Conservation (phyloP, 2,888 invertebrate species). For the Ormyrus nitidulus region DNA sequence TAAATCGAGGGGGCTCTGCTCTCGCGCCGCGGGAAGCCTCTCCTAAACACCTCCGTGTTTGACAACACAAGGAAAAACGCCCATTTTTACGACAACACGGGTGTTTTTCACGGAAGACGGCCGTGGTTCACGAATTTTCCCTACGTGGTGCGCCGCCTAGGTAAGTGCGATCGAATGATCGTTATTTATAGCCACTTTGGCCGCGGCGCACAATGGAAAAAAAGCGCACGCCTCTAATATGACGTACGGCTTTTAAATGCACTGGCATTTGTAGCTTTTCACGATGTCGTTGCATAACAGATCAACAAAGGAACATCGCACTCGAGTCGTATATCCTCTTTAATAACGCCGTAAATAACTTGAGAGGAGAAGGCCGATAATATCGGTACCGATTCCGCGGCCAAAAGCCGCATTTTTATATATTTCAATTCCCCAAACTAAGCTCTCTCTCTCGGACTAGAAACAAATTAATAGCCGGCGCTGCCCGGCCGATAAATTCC, state of each 20-base stretch:
- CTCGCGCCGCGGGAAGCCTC: constrained; percentile 38
- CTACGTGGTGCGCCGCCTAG: constrained; percentile 1
- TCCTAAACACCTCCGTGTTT: constrained; percentile 11
- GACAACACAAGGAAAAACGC: constrained; percentile 26
- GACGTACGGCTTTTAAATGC: constrained; percentile 8
- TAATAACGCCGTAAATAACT: background rate
- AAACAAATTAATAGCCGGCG: constrained; percentile 10
- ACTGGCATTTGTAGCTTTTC: background rate
- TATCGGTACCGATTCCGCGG: too few relatives aligned
- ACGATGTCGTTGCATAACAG: background rate
- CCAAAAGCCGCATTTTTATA: background rate
- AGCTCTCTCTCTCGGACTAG: background rate
- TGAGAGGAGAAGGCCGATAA: too few relatives aligned
- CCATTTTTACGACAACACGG: constrained; percentile 34
- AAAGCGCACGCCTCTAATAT: background rate
- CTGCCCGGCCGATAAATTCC: constrained; percentile 25
- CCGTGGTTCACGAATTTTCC: constrained; percentile 17
- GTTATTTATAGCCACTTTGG: constrained; percentile 33
- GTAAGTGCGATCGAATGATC: constrained; percentile 26
- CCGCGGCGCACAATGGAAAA: constrained; percentile 1
- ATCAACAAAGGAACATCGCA: background rate
- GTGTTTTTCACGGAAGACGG: constrained; percentile 18
- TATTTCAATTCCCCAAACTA: background rate
- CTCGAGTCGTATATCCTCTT: background rate
- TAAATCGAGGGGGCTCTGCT: constrained; percentile 21